phyloP scores from a whole-genome alignment of 2,888 invertebrate genomes.

The Malachius bipustulatus region DNA sequence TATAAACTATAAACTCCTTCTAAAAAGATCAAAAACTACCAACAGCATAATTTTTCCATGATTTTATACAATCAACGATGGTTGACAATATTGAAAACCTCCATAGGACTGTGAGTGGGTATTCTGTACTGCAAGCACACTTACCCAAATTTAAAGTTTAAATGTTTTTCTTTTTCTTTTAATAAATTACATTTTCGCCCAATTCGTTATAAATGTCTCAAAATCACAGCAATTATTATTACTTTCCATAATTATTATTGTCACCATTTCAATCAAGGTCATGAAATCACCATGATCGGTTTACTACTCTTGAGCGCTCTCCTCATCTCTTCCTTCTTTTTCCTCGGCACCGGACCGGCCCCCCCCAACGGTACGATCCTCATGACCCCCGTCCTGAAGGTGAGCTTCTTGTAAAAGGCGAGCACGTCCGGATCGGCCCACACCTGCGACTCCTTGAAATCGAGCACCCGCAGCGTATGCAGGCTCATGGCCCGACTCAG shows the following conservation, averaged over 20 bases:
- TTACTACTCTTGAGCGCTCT: neutral
- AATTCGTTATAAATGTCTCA: no score
- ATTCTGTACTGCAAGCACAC: no score
- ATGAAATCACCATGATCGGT: neutral
- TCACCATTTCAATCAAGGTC: neutral
- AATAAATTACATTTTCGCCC: no score
- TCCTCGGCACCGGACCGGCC: conserved; percentile 24
- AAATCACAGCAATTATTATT: no score
- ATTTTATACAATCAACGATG: no score
- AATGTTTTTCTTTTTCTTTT: no score
- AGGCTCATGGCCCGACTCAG: conserved; percentile 84
- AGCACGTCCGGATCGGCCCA: conserved; percentile 80
- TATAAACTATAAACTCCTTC: no score
- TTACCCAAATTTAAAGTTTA: no score
- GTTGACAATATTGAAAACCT: no score
- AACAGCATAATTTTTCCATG: no score
- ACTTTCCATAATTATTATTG: conserved; percentile 3
- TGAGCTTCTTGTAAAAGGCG: conserved; percentile 65
- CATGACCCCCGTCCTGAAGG: conserved; percentile 50
- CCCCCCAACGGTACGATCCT: conserved; percentile 50
- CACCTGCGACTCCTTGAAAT: conserved; percentile 76
- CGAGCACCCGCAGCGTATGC: conserved; percentile 70
- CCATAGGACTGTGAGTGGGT: no score
- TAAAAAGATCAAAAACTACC: no score
- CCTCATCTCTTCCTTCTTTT: conserved; percentile 11